Evolutionary conservation across 1,140 invertebrate species (phyloP), one percentile per base, ranked within the genome.

Genomic region (Acromyrmex heyeri): DNA sequence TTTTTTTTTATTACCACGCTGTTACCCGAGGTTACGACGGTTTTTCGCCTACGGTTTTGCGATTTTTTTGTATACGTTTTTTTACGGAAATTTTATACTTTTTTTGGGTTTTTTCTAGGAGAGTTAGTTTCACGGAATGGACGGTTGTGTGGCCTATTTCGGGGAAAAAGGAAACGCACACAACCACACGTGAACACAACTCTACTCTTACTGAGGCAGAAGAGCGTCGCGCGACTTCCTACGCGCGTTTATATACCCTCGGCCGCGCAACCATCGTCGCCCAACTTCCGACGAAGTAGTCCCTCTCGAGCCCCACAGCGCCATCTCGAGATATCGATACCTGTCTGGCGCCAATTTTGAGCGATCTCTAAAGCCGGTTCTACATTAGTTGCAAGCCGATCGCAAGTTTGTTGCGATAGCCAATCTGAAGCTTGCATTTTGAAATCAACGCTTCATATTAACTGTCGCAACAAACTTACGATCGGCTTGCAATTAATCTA

Each of bases 131-230:
- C 96, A 97, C 96, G 64, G 96, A 97, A 96, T 96, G 96, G 95
- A 95, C 95, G 97, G 97, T 97, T 97, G 97, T 97, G 97, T 97
- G 96, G 97, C 97, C 97, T 97, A 96, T 96, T 96, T 94, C 55
- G 73, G 89, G 89, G 90, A 91, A 94, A 94, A 92, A 94, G 94
- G 94, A 95, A 93, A 30, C 70, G 38, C 75, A 96, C 95, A 96
- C 95, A 96, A 96, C 95, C 96, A 93, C 96, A 96, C 96, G 95
- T 95, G 94, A 95, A 96, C 93, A 95, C 94, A 95, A 96, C 95
- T 96, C 95, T 95, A 95, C 95, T 95, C 93, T 95, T 95, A 95
- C 95, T 96, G 96, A 96, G 96, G 96, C 96, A 96, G 96, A 95
- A 79, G 96, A 59, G 96, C 94, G 88, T 86, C 91, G 91, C 93